A percentile compares a stretch with the other conserved stretches of the same genome.
Evolutionary conservation across 2,797 vertebrate species (phyloP).

Genomic region (Alosa sapidissima): DNA sequence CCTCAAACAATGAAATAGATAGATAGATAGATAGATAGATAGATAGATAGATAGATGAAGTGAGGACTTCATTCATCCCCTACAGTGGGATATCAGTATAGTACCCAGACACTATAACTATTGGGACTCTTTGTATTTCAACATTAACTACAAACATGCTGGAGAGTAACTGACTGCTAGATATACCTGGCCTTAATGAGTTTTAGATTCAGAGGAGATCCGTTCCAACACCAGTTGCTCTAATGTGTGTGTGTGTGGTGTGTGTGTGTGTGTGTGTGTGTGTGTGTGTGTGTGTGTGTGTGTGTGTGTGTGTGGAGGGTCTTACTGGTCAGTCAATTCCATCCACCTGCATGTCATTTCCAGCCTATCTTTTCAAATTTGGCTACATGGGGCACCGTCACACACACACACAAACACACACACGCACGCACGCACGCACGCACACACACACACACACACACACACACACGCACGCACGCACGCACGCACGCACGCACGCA

Average conservation of each 20-base stretch:
- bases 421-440: neutral
- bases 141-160: too few species aligned
- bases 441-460: neutral
- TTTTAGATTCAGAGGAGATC: neutral
- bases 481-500: neutral
- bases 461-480: too few species aligned
- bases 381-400: neutral
- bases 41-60: neutral
- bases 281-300: neutral
- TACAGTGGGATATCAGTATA: too few species aligned
- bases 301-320: neutral
- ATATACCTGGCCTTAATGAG: too few species aligned
- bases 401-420: too few species aligned
- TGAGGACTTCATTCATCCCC: too few species aligned
- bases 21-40: neutral
- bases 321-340: neutral
- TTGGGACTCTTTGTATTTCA: too few species aligned
- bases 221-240: neutral
- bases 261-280: conserved; percentile 11
- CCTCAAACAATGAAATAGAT: neutral
- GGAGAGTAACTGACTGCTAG: too few species aligned
- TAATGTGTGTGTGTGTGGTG: neutral
- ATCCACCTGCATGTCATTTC: neutral
- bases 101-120: too few species aligned
- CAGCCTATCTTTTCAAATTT: neutral